Conservation (phyloP, 2,113 vertebrate species). For the Telmatochromis sp. region DNA sequence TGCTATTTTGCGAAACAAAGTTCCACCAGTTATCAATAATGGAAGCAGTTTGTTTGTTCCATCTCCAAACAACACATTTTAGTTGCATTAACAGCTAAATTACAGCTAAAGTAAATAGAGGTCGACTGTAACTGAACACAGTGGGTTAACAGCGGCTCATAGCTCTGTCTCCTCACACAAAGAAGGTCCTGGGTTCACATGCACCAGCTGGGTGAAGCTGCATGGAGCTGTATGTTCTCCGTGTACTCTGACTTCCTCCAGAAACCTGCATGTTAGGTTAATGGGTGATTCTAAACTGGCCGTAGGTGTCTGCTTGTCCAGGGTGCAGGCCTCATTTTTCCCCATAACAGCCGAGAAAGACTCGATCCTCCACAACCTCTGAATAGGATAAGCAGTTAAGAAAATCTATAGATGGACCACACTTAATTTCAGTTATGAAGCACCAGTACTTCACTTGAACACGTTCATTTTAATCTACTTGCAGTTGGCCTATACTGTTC, state of each 20-base stretch:
- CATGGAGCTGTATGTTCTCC: not conserved
- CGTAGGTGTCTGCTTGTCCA: not conserved
- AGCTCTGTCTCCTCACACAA: not conserved
- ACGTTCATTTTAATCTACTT: not conserved
- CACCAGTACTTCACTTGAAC: not conserved
- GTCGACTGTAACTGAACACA: not conserved
- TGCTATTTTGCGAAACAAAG: not conserved
- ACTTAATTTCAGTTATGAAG: not conserved
- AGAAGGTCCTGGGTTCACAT: not conserved
- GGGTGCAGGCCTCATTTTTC: not conserved
- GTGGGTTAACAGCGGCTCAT: not conserved
- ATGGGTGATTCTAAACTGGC: not conserved
- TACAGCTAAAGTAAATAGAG: not conserved
- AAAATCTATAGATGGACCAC: not conserved
- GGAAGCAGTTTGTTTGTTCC: not conserved
- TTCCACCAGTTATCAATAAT: not conserved
- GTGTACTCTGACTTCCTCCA: not conserved
- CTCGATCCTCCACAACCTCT: not conserved
- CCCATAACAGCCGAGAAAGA: not conserved
- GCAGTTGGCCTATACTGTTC: not conserved
- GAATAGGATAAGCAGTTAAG: not conserved
- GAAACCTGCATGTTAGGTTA: not conserved
- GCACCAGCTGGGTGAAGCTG: not conserved
- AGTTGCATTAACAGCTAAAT: not conserved
- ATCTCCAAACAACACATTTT: not conserved